Conservation (phyloP, 2,888 invertebrate genomes). For the Willowsia nigromaculata region DNA sequence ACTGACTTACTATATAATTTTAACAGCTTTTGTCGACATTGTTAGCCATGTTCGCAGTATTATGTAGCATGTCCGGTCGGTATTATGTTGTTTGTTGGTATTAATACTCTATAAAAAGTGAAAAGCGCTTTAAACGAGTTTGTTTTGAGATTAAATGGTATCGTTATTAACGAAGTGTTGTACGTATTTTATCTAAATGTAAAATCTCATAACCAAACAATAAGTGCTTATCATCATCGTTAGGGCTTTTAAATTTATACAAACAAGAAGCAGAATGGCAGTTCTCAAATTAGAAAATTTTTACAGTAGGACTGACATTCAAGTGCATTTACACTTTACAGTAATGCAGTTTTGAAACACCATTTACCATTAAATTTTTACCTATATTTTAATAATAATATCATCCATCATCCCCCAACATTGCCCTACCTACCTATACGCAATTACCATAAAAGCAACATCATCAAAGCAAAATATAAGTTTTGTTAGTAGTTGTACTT, state of each 20-base stretch:
- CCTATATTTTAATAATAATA: background rate
- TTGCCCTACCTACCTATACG: background rate
- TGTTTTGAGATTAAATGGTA: background rate
- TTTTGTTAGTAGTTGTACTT: too few species aligned
- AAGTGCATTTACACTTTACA: background rate
- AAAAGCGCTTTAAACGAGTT: constrained; percentile 30
- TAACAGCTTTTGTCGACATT: constrained; percentile 23
- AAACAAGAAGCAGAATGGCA: background rate
- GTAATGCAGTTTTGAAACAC: background rate
- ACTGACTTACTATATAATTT: constrained; percentile 37
- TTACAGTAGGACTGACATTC: background rate
- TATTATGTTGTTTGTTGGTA: background rate
- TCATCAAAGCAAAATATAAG: too few species aligned
- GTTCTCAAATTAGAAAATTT: constrained; percentile 13
- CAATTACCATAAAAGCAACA: background rate
- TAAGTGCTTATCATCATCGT: constrained; percentile 35
- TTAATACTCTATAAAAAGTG: constrained; percentile 22
- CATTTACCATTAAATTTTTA: background rate
- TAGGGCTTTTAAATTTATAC: background rate
- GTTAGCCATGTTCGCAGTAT: background rate
- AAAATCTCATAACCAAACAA: constrained; percentile 9
- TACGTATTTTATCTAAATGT: background rate
- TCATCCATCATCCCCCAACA: background rate
- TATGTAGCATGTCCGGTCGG: constrained; percentile 33
- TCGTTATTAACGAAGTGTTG: constrained; percentile 14